These are phyloP conservation scores for Psilopsiagon aymara DNA, from an alignment of 2,113 vertebrate genomes.

Conservation along the genomic window DNA sequence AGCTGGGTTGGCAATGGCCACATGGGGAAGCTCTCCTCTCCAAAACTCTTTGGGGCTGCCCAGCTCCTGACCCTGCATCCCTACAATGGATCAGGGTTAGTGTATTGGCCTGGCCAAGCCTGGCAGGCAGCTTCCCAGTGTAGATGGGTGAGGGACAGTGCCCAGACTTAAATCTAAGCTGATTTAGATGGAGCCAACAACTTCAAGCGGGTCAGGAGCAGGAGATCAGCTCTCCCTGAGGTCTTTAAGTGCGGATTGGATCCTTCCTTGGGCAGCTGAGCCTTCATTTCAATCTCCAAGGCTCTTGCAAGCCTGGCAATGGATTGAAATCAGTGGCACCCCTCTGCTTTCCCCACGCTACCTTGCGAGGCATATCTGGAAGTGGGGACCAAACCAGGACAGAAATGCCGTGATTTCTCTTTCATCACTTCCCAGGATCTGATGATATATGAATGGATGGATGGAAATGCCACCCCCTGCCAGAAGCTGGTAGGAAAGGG, in stretches of 20 bases:
- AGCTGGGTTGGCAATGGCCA: background rate
- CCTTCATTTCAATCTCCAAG: background rate
- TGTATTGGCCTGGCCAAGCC: background rate
- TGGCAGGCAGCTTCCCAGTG: background rate
- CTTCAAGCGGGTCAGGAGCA: background rate
- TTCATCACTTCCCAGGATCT: background rate
- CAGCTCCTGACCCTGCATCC: background rate
- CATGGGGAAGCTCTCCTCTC: background rate
- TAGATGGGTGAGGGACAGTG: background rate
- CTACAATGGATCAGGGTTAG: background rate
- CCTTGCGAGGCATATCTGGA: background rate
- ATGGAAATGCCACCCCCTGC: background rate
- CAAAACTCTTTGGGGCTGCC: background rate
- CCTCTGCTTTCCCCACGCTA: background rate
- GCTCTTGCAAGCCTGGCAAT: background rate
- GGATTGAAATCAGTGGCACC: rapidly evolving
- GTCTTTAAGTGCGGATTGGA: background rate
- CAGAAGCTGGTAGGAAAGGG: background rate
- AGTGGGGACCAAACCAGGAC: background rate
- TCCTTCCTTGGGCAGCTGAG: background rate
- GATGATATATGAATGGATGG: background rate
- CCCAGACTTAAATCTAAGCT: background rate
- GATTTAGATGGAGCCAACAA: background rate
- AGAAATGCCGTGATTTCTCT: background rate
- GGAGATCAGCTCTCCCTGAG: background rate